phyloP scores from a whole-genome alignment of 2,797 vertebrate genomes.

The Thaleichthys pacificus region DNA sequence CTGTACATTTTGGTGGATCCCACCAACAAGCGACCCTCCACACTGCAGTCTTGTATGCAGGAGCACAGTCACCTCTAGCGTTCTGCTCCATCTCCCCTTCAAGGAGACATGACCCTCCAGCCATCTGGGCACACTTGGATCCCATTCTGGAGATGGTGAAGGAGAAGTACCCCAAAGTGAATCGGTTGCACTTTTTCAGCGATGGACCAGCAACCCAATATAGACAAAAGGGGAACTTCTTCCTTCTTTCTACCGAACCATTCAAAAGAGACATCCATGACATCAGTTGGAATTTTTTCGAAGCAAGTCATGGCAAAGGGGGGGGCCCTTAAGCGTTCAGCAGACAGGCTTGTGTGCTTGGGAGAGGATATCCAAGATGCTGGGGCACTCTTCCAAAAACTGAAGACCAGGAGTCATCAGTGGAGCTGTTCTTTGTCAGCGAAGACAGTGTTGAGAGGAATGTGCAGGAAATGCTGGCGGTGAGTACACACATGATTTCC shows the following conservation, averaged over 20 bases:
- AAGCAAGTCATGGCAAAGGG: constrained; percentile 24
- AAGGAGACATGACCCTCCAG: constrained; percentile 17
- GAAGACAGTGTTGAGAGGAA: not conserved
- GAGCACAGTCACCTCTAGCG: constrained; percentile 2
- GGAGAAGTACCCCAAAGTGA: not conserved
- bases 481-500: not conserved
- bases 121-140: constrained; percentile 22
- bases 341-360: constrained; percentile 1
- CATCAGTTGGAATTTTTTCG: constrained; percentile 10
- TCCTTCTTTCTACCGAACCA: constrained; percentile 18
- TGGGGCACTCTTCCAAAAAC: not conserved
- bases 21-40: constrained; percentile 28
- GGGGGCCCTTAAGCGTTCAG: constrained; percentile 9
- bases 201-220: constrained; percentile 19
- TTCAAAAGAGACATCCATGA: constrained; percentile 11
- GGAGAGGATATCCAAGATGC: constrained; percentile 8
- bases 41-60: not conserved
- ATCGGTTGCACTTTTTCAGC: constrained; percentile 3
- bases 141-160: constrained; percentile 11
- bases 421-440: constrained; percentile 13
- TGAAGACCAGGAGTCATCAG: not conserved
- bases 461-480: no score
- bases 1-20: constrained; percentile 20
- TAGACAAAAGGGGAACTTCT: constrained; percentile 23
- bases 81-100: constrained; percentile 26